These are phyloP conservation scores for Actinia equina DNA, from an alignment of 64 coral and sea anemone genomes.

Conservation along the genomic window DNA sequence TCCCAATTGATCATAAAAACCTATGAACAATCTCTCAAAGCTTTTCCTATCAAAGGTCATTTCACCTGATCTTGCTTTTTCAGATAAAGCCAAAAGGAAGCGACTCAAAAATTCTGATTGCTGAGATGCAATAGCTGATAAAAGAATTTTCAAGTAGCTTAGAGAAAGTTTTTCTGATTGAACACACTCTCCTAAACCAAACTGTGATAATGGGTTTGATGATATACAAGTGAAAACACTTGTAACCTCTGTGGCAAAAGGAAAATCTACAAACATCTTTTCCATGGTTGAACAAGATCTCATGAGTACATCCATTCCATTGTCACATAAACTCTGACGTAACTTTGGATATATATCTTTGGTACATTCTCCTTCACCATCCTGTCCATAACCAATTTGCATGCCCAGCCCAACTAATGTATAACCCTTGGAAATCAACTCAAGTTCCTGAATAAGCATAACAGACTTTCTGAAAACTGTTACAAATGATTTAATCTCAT, in stretches of 20 bases:
- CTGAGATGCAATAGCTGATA: constrained; percentile 31
- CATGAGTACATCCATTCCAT: constrained; percentile 23
- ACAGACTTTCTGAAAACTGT: constrained; percentile 69
- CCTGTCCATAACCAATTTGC: constrained; percentile 29
- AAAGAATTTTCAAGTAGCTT: constrained; percentile 55
- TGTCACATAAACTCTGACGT: constrained; percentile 44
- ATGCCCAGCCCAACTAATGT: constrained; percentile 56
- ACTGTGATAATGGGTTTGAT: constrained; percentile 17
- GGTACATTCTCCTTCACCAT: not conserved
- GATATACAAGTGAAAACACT: constrained; percentile 69
- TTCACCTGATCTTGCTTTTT: constrained; percentile 18
- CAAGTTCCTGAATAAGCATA: constrained; percentile 80
- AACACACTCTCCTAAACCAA: constrained; percentile 12
- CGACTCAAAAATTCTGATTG: constrained; percentile 83
- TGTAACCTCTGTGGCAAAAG: constrained; percentile 46
- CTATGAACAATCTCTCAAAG: constrained; percentile 7
- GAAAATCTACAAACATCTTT: constrained; percentile 16
- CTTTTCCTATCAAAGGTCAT: constrained; percentile 1
- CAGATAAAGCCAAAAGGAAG: constrained; percentile 56
- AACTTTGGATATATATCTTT: constrained; percentile 57
- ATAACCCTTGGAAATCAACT: constrained; percentile 58
- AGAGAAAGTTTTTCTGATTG: constrained; percentile 43
- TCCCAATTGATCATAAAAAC: constrained; percentile 42
- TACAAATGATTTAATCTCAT: constrained; percentile 25
- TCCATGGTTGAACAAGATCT: constrained; percentile 29